These are phyloP conservation scores for Cecropterus lyciades DNA, from an alignment of 1,140 invertebrate species.

Conservation along the genomic window DNA sequence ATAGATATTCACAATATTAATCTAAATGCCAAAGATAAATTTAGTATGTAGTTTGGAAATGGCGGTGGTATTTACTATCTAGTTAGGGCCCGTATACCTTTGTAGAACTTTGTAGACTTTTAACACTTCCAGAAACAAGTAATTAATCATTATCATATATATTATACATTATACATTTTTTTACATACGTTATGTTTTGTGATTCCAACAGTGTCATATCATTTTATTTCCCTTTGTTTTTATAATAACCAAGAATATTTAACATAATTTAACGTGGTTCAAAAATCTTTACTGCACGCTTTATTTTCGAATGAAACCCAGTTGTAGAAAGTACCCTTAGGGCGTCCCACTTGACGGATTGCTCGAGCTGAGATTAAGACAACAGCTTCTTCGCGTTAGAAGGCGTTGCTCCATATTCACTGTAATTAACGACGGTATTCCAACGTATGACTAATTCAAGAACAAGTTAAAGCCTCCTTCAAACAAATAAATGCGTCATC, in stretches of 20 bases:
- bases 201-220: no score
- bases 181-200: no score
- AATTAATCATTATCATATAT: no score
- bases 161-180: no score
- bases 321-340: constrained; percentile 27
- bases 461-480: neutral
- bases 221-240: neutral
- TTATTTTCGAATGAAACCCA: constrained; percentile 20
- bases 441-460: neutral
- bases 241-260: neutral
- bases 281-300: constrained; percentile 3
- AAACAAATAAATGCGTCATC: neutral
- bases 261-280: neutral
- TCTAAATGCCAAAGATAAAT: no score
- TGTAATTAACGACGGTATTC: constrained; percentile 24
- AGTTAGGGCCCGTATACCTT: no score
- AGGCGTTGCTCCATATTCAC: constrained; percentile 13
- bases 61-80: no score
- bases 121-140: no score
- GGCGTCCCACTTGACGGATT: constrained; percentile 38
- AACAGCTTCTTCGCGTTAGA: constrained; percentile 38
- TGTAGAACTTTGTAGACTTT: no score
- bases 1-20: no score
- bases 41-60: no score
- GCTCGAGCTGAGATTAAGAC: constrained; percentile 42